Evolutionary conservation across 2,113 vertebrate species (phyloP), one percentile per base, ranked within the genome.

Genomic region (Cyrtonyx montezumae): DNA sequence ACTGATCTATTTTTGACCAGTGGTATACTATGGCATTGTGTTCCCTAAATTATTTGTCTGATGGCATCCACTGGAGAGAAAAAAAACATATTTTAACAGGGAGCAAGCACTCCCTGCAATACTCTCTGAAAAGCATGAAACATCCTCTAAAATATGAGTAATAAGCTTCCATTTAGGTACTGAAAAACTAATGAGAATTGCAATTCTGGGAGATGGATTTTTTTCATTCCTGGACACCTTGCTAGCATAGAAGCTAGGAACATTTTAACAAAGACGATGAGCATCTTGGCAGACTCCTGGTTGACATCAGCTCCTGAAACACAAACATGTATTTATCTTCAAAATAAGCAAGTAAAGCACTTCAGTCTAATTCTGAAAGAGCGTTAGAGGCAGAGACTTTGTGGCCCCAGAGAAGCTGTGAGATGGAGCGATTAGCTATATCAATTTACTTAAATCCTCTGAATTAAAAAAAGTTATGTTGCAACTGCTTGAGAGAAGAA

Each of bases 231-330:
- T 91, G 83, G 82, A 90, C 42, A 42, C 23, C 94, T 84, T 88
- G 95, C 78, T 79, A 91, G 48, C n/a, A 73, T 68, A 91, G 90
- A 65, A 90, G 68, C 82, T 80, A 80, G 61, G 65, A 94, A 91
- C 65, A 75, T 77, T 87, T 91, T 85, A 96, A 95, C 82, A 92
- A 95, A 91, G 25, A 28, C 68, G 82, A 96, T 88, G 82, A 94
- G 76, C 4, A 0, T 80, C 94, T 95, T 96, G 95, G 94, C 94
- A 95, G 22, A 25, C 18, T 84, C 53, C 56, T 68, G 69, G 68
- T 89, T 96, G 93, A 95, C 94, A 94, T 96, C 94, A 96, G 66
- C 91, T 95, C 77, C 85, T 87, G 84, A 95, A 96, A 90, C 82
- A 88, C 82, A 96, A 96, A 91, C 85, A n/a, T 93, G 15, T 92